These are phyloP conservation scores for Cyprinodon tularosa DNA, from an alignment of 2,113 vertebrate genomes.

Conservation along the genomic window DNA sequence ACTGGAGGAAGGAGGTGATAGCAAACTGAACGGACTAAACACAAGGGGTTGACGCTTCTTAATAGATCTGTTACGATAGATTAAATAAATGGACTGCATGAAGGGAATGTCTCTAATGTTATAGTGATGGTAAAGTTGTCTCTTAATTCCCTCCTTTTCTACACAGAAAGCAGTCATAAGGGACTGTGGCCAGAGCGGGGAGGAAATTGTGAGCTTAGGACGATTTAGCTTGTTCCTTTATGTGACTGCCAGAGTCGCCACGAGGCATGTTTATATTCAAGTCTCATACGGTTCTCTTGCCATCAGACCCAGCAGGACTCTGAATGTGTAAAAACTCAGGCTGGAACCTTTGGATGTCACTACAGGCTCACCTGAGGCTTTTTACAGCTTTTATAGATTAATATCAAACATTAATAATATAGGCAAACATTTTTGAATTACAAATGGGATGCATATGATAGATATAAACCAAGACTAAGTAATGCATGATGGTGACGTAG, in stretches of 20 bases:
- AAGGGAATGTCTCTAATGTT: constrained; percentile 12
- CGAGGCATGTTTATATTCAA: constrained; percentile 37
- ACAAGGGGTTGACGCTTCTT: not conserved
- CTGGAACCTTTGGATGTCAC: not conserved
- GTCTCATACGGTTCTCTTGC: constrained; percentile 56
- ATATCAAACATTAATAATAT: not conserved
- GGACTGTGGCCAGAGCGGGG: constrained; percentile 22
- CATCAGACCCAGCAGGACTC: constrained; percentile 10
- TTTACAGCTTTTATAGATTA: not conserved
- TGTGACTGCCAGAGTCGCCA: constrained; percentile 26
- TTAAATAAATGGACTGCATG: constrained; percentile 11
- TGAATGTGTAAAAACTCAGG: constrained; percentile 11
- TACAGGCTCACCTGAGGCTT: not conserved
- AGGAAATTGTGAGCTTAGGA: constrained; percentile 60
- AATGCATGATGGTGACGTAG: not conserved
- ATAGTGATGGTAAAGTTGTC: constrained; percentile 22
- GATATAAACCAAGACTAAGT: not conserved
- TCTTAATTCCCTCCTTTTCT: constrained; percentile 25
- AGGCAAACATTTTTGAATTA: not conserved
- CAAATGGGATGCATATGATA: not conserved
- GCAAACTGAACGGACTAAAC: constrained; percentile 32
- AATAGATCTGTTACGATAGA: too few relatives aligned
- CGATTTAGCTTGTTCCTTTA: constrained; percentile 45
- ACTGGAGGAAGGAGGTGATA: constrained; percentile 12
- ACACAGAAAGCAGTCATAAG: constrained; percentile 22